Base-by-base conservation (phyloP, 92 coral and sea anemone species). In the Nematostella vectensis region DNA sequence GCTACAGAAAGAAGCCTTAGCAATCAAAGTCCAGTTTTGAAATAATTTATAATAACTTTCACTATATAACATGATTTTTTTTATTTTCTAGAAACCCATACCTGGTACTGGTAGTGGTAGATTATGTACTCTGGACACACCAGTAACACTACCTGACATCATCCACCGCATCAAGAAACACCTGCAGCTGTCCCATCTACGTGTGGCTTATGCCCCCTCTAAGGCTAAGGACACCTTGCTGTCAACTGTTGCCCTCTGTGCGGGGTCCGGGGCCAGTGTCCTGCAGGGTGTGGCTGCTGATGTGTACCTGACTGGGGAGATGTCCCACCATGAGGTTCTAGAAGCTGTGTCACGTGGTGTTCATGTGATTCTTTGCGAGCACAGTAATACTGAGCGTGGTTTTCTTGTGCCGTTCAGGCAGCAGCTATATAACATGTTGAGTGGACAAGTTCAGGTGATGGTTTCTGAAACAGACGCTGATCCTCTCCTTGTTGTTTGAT, bases 321-420 rank as follows among this genome's bases (percentile, higher is more conserved):
- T 93, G 99, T 78, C 99, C 8, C 99, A 93, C 47, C 99, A 93
- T 56, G 96, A 93, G 9, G 78, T 93, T 20, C 83, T 93, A 17
- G 96, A 75, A 20, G 96, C 94, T 26, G 88, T 93, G 23, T 74
- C 99, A 1, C 64, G 58, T 55, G 99, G 99, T 17, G 59, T 66
- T 23, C 96, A 93, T 69, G 96, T 93, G 36, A 75, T 93, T 36
- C 69, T 93, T 29, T 82, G 99, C 56, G 99, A 93, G 63, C 99
- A 93, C 62, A 93, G 96, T 62, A 93, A 93, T 53, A 93, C 99
- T 29, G 99, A 93, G 47, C 80, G 99, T 22, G 99, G 99, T 24
- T 93, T 93, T 53, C 65, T 80, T 11, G 54, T 67, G 37, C 68
- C 68, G 17, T 79, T 93, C 63, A 49, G 70, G 45, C 72, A 59